These are phyloP conservation scores for Tyrophagus putrescentiae DNA, from an alignment of 1,140 invertebrate genomes.

Conservation along the genomic window DNA sequence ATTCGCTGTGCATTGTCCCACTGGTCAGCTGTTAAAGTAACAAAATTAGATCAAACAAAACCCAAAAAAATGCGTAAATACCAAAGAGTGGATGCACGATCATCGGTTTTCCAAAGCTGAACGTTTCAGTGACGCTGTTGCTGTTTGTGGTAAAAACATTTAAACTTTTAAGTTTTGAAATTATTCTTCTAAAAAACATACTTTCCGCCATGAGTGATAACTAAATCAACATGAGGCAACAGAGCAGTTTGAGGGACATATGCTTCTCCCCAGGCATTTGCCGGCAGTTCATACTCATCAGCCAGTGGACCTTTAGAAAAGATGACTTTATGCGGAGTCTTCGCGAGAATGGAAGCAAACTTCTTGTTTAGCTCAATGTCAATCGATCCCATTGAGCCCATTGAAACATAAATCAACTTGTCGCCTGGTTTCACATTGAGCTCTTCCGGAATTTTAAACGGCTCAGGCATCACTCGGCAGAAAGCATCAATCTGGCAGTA, in stretches of 20 bases:
- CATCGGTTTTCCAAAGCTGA: conserved; percentile 20
- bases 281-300: conserved; percentile 22
- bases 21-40: too few relatives aligned
- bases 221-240: conserved; percentile 16
- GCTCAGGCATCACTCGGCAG: background rate
- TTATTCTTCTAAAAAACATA: too few relatives aligned
- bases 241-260: conserved; percentile 13
- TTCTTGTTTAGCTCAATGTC: conserved; percentile 23
- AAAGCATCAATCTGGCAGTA: conserved; percentile 11
- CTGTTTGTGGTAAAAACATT: too few relatives aligned
- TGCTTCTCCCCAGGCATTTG: conserved; percentile 22
- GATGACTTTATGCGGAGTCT: conserved; percentile 14
- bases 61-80: too few relatives aligned
- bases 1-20: conserved; percentile 23
- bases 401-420: conserved; percentile 22
- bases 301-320: conserved; percentile 17
- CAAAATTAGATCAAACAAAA: too few relatives aligned
- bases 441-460: conserved; percentile 10
- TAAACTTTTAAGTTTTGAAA: too few relatives aligned
- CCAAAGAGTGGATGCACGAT: conserved; percentile 21
- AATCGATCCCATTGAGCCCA: conserved; percentile 23
- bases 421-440: background rate
- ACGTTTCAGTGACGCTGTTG: conserved; percentile 17
- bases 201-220: conserved; percentile 24
- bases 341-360: conserved; percentile 3